These are phyloP conservation scores for Macaria liturata DNA, from an alignment of 2,888 invertebrate genomes.

Conservation along the genomic window DNA sequence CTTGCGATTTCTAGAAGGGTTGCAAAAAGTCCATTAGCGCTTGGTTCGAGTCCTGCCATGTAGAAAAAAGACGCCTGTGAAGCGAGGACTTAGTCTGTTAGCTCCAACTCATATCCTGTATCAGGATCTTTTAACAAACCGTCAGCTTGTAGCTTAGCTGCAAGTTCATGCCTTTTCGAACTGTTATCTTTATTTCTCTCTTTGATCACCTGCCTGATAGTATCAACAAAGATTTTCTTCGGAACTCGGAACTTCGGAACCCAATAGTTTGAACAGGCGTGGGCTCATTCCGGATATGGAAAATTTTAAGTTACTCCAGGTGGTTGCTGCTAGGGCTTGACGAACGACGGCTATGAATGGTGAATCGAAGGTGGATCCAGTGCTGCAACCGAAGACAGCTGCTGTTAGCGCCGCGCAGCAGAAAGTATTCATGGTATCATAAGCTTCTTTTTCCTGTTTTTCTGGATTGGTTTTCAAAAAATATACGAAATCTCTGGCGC, in stretches of 20 bases:
- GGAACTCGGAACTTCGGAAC: not conserved
- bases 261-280: not conserved
- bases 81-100: not conserved
- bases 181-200: not conserved
- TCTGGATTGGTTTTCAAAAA: not conserved
- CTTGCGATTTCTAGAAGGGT: slow-evolving; percentile 53
- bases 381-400: not conserved
- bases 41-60: slow-evolving; percentile 4
- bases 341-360: not conserved
- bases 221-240: not conserved
- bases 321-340: not conserved
- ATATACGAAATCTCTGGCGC: not conserved
- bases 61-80: not conserved
- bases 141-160: not conserved
- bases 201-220: slow-evolving; percentile 3
- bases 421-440: not conserved
- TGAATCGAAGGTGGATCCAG: not conserved
- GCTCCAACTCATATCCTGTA: not conserved
- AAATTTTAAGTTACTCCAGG: not conserved
- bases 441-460: not conserved
- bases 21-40: slow-evolving; percentile 36
- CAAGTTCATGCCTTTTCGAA: not conserved
- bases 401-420: not conserved
- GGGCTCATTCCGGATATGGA: not conserved
- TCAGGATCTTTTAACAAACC: not conserved